phyloP scores from a whole-genome alignment of 2,113 vertebrate genomes.

The Tautogolabrus adspersus region DNA sequence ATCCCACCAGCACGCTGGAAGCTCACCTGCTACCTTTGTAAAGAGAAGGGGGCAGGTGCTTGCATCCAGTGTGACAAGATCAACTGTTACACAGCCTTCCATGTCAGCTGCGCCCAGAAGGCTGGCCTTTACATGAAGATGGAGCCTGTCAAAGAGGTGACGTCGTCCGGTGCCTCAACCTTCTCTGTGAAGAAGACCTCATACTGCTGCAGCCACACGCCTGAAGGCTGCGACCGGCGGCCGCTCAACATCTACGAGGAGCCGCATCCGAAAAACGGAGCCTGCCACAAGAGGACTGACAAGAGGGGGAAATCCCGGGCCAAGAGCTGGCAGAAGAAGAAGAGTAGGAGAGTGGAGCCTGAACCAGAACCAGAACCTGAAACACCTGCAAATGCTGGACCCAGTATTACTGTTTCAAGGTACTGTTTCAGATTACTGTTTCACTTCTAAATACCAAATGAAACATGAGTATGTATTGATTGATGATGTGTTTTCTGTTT shows the following conservation, averaged over 20 bases:
- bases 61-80: slow-evolving; percentile 98
- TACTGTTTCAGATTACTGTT: slow-evolving; percentile 58
- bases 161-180: slow-evolving; percentile 76
- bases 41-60: slow-evolving; percentile 94
- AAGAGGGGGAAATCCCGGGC: slow-evolving; percentile 83
- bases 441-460: no score
- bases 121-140: slow-evolving; percentile 97
- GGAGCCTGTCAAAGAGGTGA: slow-evolving; percentile 92
- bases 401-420: slow-evolving; percentile 95
- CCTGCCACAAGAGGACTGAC: slow-evolving; percentile 87
- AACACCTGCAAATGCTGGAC: slow-evolving; percentile 87
- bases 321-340: slow-evolving; percentile 91
- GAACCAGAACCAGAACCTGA: slow-evolving; percentile 82
- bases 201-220: slow-evolving; percentile 95
- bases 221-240: slow-evolving; percentile 90
- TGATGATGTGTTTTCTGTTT: not conserved
- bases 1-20: slow-evolving; percentile 98
- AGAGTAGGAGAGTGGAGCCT: slow-evolving; percentile 86
- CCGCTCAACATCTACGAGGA: slow-evolving; percentile 94
- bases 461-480: no score
- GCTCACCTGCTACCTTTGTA: slow-evolving; percentile 98
- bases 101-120: slow-evolving; percentile 97
- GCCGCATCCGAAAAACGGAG: slow-evolving; percentile 87
- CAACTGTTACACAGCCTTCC: slow-evolving; percentile 98
- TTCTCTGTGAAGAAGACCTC: slow-evolving; percentile 98